These are phyloP conservation scores for Chloroceryle inda DNA, from an alignment of 2,797 vertebrate species.

Conservation along the genomic window DNA sequence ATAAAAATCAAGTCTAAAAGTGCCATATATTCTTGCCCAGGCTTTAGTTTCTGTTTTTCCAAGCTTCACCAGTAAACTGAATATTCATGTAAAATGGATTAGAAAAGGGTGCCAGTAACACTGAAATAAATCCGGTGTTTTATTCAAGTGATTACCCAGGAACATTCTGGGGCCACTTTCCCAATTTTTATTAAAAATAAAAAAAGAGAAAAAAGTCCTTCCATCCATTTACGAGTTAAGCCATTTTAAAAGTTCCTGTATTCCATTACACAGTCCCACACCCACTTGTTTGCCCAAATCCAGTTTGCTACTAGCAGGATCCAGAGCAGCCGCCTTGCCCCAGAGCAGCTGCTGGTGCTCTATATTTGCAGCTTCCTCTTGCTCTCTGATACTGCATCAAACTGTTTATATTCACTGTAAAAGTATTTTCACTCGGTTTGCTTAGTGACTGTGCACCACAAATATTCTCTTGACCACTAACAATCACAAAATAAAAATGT, in stretches of 20 bases:
- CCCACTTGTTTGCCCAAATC: not conserved
- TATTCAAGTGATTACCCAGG: slow-evolving; percentile 6
- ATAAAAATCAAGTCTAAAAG: not conserved
- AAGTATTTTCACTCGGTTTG: slow-evolving; percentile 73
- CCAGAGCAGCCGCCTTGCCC: slow-evolving; percentile 7
- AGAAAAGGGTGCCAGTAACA: slow-evolving; percentile 15
- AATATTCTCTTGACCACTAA: slow-evolving; percentile 53
- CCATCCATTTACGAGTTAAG: slow-evolving; percentile 35
- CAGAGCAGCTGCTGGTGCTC: slow-evolving; percentile 47
- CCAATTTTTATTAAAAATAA: not conserved
- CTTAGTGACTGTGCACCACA: slow-evolving; percentile 39
- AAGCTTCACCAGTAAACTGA: not conserved
- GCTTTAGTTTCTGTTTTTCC: not conserved
- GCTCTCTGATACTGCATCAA: slow-evolving; percentile 55
- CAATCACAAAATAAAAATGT: slow-evolving; percentile 61
- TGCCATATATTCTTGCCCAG: not conserved
- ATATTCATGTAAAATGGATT: slow-evolving; percentile 13
- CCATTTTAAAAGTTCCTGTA: slow-evolving; percentile 15
- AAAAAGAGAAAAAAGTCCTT: not conserved
- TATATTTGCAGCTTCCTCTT: slow-evolving; percentile 47
- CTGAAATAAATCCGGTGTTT: not conserved
- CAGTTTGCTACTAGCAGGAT: not conserved
- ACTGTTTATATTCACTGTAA: slow-evolving; percentile 63
- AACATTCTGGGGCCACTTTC: not conserved
- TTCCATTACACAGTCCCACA: slow-evolving; percentile 22